Evolutionary conservation across 1,140 invertebrate species (phyloP), one percentile per base, ranked within the genome.

Genomic region (Grapholita molesta): DNA sequence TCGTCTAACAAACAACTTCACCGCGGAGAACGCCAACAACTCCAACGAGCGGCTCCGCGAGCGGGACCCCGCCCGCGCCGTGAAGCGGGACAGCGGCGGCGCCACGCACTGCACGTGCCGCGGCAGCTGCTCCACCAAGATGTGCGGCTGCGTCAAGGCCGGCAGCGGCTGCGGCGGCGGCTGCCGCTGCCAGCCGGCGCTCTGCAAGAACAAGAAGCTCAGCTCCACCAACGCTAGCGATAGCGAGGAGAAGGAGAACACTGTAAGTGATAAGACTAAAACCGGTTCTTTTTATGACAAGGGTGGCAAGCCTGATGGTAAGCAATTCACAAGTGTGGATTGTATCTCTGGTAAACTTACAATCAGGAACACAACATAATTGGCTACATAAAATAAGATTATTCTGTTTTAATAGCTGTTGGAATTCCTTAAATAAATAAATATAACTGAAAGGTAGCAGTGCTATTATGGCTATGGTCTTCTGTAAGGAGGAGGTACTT

Each of bases 61-160:
- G 66, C 70, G 30, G 12, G 21, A 68, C 66, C 7, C 70, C 32
- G 1, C 35, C 0, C 77, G 78, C 18, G 77, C 77, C 0, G 70
- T 79, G 6, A 94, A 94, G 84, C 90, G 94, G 18, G 83, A 86
- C 30, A 93, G 87, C 21, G 93, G 93, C 66, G 94, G 92, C 12
- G 73, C 90, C 0, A 73, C 92, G n/a, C 92, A 92, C 76, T 95
- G 95, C 78, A 77, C 81, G 7, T 95, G 95, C 73, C 94, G 94
- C 81, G 93, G 92, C 3, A 90, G 89, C 64, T 95, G 95, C 78
- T 80, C 85, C 68, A 92, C 90, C 23, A 92, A 92, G 68, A 71
- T 93, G 18, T 95, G 95, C 82, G 89, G 92, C 8, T 95, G 95
- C 73, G 83, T 91, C 2, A 95, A 94, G 80, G 78, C 90, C 21